phyloP scores from a whole-genome alignment of 2,113 vertebrate genomes.

The Ariopsis seemanni region DNA sequence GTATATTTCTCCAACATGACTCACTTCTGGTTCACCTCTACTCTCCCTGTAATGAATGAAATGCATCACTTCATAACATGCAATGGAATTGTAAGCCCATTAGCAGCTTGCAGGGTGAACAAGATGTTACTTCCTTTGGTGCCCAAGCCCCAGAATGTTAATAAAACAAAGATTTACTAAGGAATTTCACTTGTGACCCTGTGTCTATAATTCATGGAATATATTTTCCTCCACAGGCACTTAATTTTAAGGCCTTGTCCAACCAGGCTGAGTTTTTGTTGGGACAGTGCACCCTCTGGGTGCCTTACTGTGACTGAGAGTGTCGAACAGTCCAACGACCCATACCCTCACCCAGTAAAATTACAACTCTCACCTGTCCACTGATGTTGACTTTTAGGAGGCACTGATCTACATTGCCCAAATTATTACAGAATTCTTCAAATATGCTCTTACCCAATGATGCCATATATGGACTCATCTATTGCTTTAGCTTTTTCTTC shows the following conservation, averaged over 20 bases:
- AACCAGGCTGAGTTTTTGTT: too few relatives aligned
- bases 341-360: too few relatives aligned
- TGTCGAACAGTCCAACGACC: too few relatives aligned
- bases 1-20: too few relatives aligned
- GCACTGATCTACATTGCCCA: too few relatives aligned
- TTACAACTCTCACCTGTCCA: too few relatives aligned
- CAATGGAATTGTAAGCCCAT: neutral
- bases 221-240: neutral
- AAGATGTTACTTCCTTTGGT: neutral
- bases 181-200: neutral
- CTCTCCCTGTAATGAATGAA: neutral
- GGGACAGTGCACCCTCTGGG: neutral
- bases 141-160: neutral
- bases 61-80: neutral
- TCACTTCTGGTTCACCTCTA: neutral
- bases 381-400: too few relatives aligned
- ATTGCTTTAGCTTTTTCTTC: too few relatives aligned
- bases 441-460: too few relatives aligned
- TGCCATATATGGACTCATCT: too few relatives aligned
- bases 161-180: neutral
- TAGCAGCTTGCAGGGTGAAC: neutral
- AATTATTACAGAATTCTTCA: too few relatives aligned
- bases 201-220: neutral
- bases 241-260: neutral
- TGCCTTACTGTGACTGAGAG: too few relatives aligned